Evolutionary conservation across 2,113 vertebrate species (phyloP).

Genomic region (Coreoperca whiteheadi): DNA sequence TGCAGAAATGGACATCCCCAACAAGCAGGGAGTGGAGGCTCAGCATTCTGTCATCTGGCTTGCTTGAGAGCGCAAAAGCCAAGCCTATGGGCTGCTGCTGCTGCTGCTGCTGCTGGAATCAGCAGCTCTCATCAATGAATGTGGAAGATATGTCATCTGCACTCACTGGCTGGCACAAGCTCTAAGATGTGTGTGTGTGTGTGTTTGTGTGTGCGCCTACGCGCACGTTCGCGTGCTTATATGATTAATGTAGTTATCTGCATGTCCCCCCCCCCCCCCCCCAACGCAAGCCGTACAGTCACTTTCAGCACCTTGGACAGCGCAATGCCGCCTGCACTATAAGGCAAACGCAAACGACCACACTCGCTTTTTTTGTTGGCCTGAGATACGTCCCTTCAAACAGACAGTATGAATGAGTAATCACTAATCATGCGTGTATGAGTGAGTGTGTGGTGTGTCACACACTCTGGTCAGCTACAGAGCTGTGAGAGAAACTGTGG

Average conservation of each 20-base stretch:
- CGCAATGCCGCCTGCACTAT: constrained; percentile 71
- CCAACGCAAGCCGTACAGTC: constrained; percentile 38
- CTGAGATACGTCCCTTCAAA: constrained; percentile 41
- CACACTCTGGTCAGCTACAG: constrained; percentile 59
- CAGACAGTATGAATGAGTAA: constrained; percentile 73
- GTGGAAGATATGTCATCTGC: constrained; percentile 59
- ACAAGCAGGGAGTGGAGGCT: constrained; percentile 59
- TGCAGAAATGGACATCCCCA: constrained; percentile 50
- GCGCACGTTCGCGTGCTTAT: constrained; percentile 13
- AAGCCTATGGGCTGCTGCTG: constrained; percentile 57
- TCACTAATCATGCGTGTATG: constrained; percentile 53
- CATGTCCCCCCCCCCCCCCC: constrained; percentile 20
- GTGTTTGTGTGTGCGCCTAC: constrained; percentile 5
- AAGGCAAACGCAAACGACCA: constrained; percentile 62
- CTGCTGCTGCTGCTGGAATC: constrained; percentile 42
- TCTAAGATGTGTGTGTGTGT: constrained; percentile 25
- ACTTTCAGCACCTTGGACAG: constrained; percentile 83
- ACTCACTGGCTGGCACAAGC: constrained; percentile 59
- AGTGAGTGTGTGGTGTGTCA: constrained; percentile 22
- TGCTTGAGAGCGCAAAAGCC: constrained; percentile 62
- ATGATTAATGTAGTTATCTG: constrained; percentile 76
- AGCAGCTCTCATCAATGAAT: constrained; percentile 69
- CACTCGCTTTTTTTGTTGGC: constrained; percentile 39
- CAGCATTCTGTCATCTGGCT: constrained; percentile 61
- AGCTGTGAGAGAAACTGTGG: constrained; percentile 74